Conservation (phyloP, 2,797 vertebrate genomes). For the Leptatherina wallacei region DNA sequence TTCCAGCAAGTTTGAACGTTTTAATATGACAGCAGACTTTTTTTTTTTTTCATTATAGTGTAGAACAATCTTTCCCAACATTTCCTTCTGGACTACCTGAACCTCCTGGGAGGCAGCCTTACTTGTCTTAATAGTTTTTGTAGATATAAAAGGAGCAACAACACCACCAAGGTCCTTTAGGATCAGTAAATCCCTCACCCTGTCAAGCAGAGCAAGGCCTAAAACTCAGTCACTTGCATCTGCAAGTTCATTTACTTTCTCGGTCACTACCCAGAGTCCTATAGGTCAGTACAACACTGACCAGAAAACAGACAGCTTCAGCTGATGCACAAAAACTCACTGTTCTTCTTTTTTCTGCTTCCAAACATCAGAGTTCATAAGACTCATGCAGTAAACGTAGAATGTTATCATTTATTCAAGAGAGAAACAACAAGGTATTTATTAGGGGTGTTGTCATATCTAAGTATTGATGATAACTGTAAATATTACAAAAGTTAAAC, state of each 20-base stretch:
- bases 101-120: constrained; percentile 3
- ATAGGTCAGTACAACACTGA: constrained; percentile 34
- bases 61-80: neutral
- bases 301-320: constrained; percentile 27
- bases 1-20: neutral
- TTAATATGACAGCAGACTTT: neutral
- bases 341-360: constrained; percentile 7
- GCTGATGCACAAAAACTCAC: constrained; percentile 47
- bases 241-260: constrained; percentile 47
- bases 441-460: too few species aligned
- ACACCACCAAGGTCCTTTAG: constrained; percentile 49
- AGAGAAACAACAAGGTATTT: too few species aligned
- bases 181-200: constrained; percentile 54
- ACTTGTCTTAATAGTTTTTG: constrained; percentile 31
- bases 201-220: constrained; percentile 35
- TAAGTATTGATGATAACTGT: too few species aligned
- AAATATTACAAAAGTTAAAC: too few species aligned
- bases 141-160: constrained; percentile 39
- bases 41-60: constrained; percentile 13
- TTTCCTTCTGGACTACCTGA: constrained; percentile 9
- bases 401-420: too few species aligned
- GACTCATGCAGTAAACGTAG: constrained; percentile 9
- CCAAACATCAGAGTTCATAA: constrained; percentile 40
- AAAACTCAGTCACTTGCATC: constrained; percentile 41
- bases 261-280: constrained; percentile 54